Evolutionary conservation across 2,797 vertebrate species (phyloP).

Genomic region (Rallus crepitans): DNA sequence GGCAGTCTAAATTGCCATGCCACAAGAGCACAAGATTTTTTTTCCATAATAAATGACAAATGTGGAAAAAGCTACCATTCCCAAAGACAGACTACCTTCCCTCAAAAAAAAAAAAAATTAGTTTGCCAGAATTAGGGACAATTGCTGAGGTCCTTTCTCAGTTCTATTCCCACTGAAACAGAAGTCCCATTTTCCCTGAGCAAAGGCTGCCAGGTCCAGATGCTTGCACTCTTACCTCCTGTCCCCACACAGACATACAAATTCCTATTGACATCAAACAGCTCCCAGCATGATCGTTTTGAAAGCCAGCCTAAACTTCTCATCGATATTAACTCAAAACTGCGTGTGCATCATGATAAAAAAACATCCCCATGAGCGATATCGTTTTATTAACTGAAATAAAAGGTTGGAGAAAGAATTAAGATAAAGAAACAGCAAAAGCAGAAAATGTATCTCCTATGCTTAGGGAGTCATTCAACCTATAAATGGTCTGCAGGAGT

Average conservation of each 20-base stretch:
- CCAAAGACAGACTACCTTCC: background rate
- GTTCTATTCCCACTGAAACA: background rate
- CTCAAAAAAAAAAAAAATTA: background rate
- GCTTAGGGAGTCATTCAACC: background rate
- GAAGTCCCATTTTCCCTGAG: background rate
- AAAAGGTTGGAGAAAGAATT: background rate
- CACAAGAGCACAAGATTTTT: background rate
- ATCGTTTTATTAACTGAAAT: background rate
- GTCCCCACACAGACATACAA: background rate
- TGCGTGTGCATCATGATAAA: accelerated
- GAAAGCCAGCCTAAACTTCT: background rate
- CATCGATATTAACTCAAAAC: background rate
- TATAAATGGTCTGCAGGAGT: background rate
- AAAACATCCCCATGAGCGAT: accelerated
- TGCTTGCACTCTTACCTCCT: background rate
- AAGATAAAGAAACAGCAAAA: background rate
- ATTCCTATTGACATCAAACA: background rate
- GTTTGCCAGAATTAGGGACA: background rate
- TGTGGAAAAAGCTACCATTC: background rate
- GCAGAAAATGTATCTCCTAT: background rate
- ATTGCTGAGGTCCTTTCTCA: background rate
- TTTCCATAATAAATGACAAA: background rate
- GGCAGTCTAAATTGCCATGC: accelerated
- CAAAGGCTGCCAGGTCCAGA: accelerated
- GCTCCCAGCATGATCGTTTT: background rate